Evolutionary conservation across 2,797 vertebrate genomes (phyloP).

Genomic region (Ctenopoma multispine): DNA sequence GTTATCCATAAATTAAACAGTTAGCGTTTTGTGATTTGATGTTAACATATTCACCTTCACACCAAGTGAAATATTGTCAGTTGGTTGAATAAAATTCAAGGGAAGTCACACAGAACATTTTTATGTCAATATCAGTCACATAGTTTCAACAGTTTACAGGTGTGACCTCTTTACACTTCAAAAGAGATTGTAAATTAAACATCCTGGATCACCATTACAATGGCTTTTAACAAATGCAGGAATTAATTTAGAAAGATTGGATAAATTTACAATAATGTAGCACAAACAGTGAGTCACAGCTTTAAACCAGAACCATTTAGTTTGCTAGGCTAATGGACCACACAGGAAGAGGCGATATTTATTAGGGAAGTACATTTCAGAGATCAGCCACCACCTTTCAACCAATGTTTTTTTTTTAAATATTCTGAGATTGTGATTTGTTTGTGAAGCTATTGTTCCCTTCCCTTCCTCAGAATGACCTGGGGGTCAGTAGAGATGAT

Average conservation of each 20-base stretch:
- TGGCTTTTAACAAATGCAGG: constrained; percentile 44
- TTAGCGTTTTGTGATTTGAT: not conserved
- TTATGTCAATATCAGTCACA: not conserved
- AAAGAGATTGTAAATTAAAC: constrained; percentile 43
- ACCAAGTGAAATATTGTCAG: not conserved
- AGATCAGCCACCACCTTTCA: constrained; percentile 57
- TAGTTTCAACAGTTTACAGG: constrained; percentile 3
- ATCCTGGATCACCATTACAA: constrained; percentile 32
- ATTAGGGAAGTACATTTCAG: constrained; percentile 55
- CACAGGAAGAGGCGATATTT: constrained; percentile 66
- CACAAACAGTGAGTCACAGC: constrained; percentile 34
- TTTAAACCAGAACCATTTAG: constrained; percentile 31
- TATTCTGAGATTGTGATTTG: constrained; percentile 60
- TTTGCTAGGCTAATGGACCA: constrained; percentile 51
- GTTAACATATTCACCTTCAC: constrained; percentile 1
- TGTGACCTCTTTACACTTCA: constrained; percentile 4
- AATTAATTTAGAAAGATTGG: constrained; percentile 38
- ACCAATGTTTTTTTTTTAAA: constrained; percentile 57
- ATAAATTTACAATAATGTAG: constrained; percentile 41
- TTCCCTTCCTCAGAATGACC: constrained; percentile 63
- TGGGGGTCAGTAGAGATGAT: constrained; percentile 45
- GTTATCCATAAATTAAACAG: not conserved
- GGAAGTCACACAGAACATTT: constrained; percentile 14
- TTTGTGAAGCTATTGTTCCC: constrained; percentile 76
- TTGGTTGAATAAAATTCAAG: constrained; percentile 4